Evolutionary conservation across 2,113 vertebrate species (phyloP).

Genomic region (Xiphophorus couchianus): DNA sequence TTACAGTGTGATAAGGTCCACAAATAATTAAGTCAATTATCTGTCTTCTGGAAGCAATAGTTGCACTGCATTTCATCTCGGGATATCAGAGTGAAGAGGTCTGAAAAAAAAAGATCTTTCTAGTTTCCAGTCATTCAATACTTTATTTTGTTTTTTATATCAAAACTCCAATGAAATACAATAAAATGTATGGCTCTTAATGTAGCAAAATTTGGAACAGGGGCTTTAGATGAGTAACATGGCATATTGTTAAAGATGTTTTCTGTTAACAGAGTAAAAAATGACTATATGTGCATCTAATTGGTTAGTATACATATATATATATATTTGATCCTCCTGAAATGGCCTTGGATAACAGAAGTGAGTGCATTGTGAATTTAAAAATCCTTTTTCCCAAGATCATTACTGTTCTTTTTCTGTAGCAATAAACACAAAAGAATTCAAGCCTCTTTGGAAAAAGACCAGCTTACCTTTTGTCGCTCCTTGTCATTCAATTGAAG

Average conservation of each 20-base stretch:
- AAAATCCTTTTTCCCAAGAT: constrained; percentile 23
- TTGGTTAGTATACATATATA: not conserved
- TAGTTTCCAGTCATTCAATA: too few relatives aligned
- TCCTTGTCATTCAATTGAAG: constrained; percentile 55
- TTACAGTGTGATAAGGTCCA: not conserved
- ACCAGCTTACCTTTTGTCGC: constrained; percentile 13
- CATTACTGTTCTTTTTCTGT: constrained; percentile 30
- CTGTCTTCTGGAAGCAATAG: not conserved
- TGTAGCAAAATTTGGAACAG: too few relatives aligned
- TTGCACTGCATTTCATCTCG: not conserved
- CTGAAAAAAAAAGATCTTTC: not conserved
- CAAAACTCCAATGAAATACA: too few relatives aligned
- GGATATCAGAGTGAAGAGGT: not conserved
- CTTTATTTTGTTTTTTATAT: too few relatives aligned
- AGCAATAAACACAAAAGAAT: constrained; percentile 34
- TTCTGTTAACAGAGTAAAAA: too few relatives aligned
- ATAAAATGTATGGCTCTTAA: too few relatives aligned
- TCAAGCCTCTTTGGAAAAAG: constrained; percentile 26
- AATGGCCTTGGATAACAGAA: constrained; percentile 13
- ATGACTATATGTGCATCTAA: not conserved
- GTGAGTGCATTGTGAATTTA: not conserved
- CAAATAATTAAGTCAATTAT: not conserved
- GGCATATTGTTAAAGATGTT: too few relatives aligned
- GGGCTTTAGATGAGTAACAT: too few relatives aligned
- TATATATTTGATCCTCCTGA: constrained; percentile 1